phyloP scores from a whole-genome alignment of 2,888 invertebrate genomes.

The Imbricaverruca yamaguchii region DNA sequence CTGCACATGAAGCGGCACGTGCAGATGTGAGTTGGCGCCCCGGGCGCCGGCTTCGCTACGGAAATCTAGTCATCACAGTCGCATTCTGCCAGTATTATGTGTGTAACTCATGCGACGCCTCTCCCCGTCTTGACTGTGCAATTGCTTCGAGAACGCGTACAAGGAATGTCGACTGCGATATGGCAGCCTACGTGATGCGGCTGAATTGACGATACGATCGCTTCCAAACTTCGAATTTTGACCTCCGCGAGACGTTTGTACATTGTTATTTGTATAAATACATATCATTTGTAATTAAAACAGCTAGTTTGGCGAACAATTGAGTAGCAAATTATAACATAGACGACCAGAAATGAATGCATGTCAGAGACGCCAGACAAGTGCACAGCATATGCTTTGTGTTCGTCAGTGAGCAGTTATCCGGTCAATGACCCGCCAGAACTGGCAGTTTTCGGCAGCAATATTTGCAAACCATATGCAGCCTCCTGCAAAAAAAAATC shows the following conservation, averaged over 20 bases:
- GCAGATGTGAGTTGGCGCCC: neutral
- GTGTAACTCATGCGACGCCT: neutral
- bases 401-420: too few relatives aligned
- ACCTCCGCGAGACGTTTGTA: neutral
- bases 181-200: neutral
- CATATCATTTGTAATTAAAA: slow-evolving; percentile 12
- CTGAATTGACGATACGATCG: neutral
- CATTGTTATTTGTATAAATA: slow-evolving; percentile 22
- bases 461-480: too few relatives aligned
- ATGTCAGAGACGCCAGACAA: too few relatives aligned
- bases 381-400: too few relatives aligned
- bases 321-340: too few relatives aligned
- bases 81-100: slow-evolving; percentile 10
- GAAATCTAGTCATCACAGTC: slow-evolving; percentile 1
- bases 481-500: too few relatives aligned
- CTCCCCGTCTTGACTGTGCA: neutral
- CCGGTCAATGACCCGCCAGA: too few relatives aligned
- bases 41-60: neutral
- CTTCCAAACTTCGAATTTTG: slow-evolving; percentile 21
- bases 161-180: slow-evolving; percentile 18
- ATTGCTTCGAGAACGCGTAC: slow-evolving; percentile 12
- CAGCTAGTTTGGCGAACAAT: neutral
- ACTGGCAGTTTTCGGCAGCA: too few relatives aligned
- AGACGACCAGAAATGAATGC: too few relatives aligned
- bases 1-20: slow-evolving; percentile 54